Conservation (phyloP, 2,797 vertebrate genomes). For the Lophius americanus region DNA sequence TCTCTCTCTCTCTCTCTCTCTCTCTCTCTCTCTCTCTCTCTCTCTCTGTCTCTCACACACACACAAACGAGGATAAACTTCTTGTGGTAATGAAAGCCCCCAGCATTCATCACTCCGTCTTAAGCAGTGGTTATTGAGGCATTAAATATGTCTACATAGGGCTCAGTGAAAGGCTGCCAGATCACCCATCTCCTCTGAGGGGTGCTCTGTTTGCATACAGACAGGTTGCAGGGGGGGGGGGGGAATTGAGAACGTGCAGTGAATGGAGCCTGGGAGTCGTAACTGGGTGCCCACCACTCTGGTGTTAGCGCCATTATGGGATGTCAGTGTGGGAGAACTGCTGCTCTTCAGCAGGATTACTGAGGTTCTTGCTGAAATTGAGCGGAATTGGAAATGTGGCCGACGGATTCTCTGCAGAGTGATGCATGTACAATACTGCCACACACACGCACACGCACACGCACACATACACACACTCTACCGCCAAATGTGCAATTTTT, state of each 20-base stretch:
- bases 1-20: slow-evolving; percentile 10
- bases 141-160: slow-evolving; percentile 83
- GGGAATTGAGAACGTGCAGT: slow-evolving; percentile 71
- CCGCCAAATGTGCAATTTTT: slow-evolving; percentile 44
- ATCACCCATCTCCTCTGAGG: slow-evolving; percentile 76
- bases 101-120: slow-evolving; percentile 77
- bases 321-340: slow-evolving; percentile 81
- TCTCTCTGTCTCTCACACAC: slow-evolving; percentile 2
- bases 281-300: slow-evolving; percentile 78
- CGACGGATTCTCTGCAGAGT: slow-evolving; percentile 66
- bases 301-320: slow-evolving; percentile 82
- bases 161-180: slow-evolving; percentile 76
- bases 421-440: slow-evolving; percentile 35
- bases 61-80: slow-evolving; percentile 54
- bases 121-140: slow-evolving; percentile 82
- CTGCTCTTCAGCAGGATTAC: slow-evolving; percentile 82
- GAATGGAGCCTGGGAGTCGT: slow-evolving; percentile 75
- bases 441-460: slow-evolving; percentile 15
- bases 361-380: slow-evolving; percentile 80
- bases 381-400: slow-evolving; percentile 78
- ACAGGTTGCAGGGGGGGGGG: slow-evolving; percentile 76
- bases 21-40: background rate
- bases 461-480: slow-evolving; percentile 14
- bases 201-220: slow-evolving; percentile 81
- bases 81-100: slow-evolving; percentile 73